phyloP scores from a whole-genome alignment of 2,888 invertebrate species.

The Erebia ligea region DNA sequence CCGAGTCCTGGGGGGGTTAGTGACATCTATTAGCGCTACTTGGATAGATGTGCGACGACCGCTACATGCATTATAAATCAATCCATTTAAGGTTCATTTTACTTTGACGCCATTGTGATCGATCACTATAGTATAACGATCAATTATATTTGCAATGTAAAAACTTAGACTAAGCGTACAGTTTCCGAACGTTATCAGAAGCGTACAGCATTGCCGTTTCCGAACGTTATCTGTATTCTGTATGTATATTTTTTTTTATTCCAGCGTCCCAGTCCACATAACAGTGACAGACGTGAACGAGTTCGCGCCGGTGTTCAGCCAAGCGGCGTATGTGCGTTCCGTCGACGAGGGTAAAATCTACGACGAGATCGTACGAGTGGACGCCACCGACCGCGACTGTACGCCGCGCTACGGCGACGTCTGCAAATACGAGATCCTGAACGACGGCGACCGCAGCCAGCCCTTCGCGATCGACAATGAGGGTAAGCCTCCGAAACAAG shows the following conservation, averaged over 20 bases:
- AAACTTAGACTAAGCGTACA: too few relatives aligned
- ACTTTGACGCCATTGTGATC: too few relatives aligned
- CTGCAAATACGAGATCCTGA: constrained; percentile 96
- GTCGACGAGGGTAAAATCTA: constrained; percentile 95
- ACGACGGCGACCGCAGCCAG: constrained; percentile 85
- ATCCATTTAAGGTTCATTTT: too few relatives aligned
- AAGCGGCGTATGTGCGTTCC: constrained; percentile 94
- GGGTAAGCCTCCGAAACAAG: constrained; percentile 74
- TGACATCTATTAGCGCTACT: too few relatives aligned
- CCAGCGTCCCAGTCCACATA: constrained; percentile 95
- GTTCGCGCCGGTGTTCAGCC: constrained; percentile 95
- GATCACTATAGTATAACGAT: too few relatives aligned
- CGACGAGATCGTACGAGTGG: constrained; percentile 94
- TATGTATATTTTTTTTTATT: not conserved
- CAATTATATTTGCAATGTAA: too few relatives aligned
- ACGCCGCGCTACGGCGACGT: constrained; percentile 97
- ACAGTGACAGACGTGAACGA: constrained; percentile 98
- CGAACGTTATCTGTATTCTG: not conserved
- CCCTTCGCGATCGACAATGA: constrained; percentile 96
- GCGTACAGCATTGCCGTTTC: too few relatives aligned
- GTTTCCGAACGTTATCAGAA: too few relatives aligned
- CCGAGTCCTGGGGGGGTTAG: too few relatives aligned
- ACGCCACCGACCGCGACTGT: constrained; percentile 96
- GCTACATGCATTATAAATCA: too few relatives aligned
- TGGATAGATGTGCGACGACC: too few relatives aligned